Percentiles rank a stretch among this genome's conserved stretches.
Conservation (phyloP, 1,140 invertebrate species). For the Trichonephila clavata region DNA sequence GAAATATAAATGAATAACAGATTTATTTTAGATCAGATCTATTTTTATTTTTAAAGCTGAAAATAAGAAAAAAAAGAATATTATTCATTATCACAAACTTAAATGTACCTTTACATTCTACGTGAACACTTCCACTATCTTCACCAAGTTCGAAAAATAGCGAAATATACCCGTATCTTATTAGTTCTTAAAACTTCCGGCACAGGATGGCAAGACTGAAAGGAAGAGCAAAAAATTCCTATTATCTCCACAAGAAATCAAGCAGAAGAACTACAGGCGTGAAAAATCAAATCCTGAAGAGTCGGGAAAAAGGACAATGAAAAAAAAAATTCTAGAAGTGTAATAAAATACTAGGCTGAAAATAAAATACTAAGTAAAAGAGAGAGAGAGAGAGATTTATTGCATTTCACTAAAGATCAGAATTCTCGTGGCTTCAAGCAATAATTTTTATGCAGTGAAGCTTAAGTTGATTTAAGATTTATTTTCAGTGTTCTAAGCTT, state of each 20-base stretch:
- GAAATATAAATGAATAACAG: too few species aligned
- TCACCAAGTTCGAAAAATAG: too few species aligned
- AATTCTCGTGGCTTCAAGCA: slow-evolving; percentile 26
- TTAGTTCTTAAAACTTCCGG: background rate
- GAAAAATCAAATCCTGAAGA: slow-evolving; percentile 52
- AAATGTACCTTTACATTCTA: too few species aligned
- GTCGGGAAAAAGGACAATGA: background rate
- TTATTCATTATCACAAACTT: too few species aligned
- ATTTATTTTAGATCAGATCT: too few species aligned
- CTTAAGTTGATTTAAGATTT: slow-evolving; percentile 61
- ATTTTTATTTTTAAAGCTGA: too few species aligned
- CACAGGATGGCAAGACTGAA: background rate
- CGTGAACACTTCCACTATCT: too few species aligned
- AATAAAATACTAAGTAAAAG: slow-evolving; percentile 63
- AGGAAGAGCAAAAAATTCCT: slow-evolving; percentile 20
- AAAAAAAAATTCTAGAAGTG: slow-evolving; percentile 31
- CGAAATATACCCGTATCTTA: background rate
- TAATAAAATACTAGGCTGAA: slow-evolving; percentile 62
- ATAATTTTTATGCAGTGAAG: slow-evolving; percentile 71
- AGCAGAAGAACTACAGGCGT: slow-evolving; percentile 52
- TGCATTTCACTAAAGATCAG: slow-evolving; percentile 56
- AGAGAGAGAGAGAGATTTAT: too few species aligned
- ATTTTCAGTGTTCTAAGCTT: background rate
- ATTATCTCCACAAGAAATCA: slow-evolving; percentile 46
- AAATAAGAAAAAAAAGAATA: too few species aligned